Evolutionary conservation across 2,888 invertebrate species (phyloP).

Genomic region (Amphiduros pacificus): DNA sequence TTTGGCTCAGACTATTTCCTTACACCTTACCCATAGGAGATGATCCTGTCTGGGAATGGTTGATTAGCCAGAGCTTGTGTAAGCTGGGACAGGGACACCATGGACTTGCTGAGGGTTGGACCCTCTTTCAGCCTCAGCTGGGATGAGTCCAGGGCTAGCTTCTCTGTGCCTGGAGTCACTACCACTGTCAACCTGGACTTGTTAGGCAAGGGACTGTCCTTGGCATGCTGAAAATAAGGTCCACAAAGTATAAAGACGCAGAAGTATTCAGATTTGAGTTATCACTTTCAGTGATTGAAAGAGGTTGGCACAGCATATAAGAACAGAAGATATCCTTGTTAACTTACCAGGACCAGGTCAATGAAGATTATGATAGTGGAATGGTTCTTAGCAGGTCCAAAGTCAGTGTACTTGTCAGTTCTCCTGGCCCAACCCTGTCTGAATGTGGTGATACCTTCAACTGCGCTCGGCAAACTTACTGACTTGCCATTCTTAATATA

Average conservation of each 20-base stretch:
- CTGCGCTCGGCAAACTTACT: conserved; percentile 33
- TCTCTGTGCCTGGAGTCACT: conserved; percentile 50
- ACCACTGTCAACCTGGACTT: conserved; percentile 51
- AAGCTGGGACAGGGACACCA: conserved; percentile 43
- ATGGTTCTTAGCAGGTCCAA: conserved; percentile 45
- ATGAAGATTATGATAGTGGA: conserved; percentile 43
- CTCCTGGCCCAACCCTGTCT: conserved; percentile 44
- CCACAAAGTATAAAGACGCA: no score
- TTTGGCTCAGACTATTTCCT: no score
- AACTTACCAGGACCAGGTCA: conserved; percentile 46
- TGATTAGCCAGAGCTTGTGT: conserved; percentile 45
- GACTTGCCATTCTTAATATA: conserved; percentile 3
- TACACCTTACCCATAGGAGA: conserved; percentile 48
- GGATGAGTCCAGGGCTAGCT: conserved; percentile 39
- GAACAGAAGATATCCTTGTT: not conserved
- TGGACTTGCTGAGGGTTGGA: conserved; percentile 41
- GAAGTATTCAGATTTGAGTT: no score
- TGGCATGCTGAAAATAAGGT: no score
- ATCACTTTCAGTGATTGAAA: not conserved
- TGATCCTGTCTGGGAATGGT: conserved; percentile 49
- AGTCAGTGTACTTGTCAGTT: conserved; percentile 44
- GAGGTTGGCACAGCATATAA: not conserved
- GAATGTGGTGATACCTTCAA: conserved; percentile 41
- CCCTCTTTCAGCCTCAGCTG: conserved; percentile 44
- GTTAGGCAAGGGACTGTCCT: conserved; percentile 42